Base-by-base conservation (phyloP, 2,797 vertebrate genomes). In the Pagetopsis macropterus region DNA sequence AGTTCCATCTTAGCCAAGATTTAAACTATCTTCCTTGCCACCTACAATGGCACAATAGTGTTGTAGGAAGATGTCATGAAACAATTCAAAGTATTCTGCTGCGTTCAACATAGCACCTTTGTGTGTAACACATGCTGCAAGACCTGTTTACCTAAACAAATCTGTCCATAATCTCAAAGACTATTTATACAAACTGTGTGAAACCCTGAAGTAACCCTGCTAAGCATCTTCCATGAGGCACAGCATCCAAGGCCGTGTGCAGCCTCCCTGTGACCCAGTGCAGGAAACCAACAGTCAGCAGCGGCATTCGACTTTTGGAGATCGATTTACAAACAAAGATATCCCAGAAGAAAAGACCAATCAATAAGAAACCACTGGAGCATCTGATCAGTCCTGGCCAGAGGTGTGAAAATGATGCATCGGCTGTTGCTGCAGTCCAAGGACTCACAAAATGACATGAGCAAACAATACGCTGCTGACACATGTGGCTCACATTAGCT, bases 371-470 rank as follows among this genome's bases (percentile, higher is more conserved):
- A 43, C 70, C 55, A 75, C 43, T 65, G 74, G 78, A 19, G 48
- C 74, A 68, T 88, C 82, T 73, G 70, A 71, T 71, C 57, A 31
- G 48, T 62, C 54, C 41, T 33, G 72, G 67, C 68, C 76, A 41
- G 31, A 51, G 54, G 49, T 69, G 72, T 50, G 62, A 61, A 79
- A 85, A 75, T 83, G 74, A 86, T 87, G 89, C 80, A 87, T 72
- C 44, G 71, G 75, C 78, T 72, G 63, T 31, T 78, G 76, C 87
- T 91, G 88, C 89, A 90, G 86, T 65, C 76, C 67, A 75, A 70
- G 58, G 50, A 76, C 61, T 61, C 56, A 70, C 62, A 58, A 61
- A 48, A 46, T 85, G 82, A 65, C 75, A 85, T 40, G 60, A 81
- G 80, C 75, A 72, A 67, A 80, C 78, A 79, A 40, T 33, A 59